Conservation (phyloP, 2,888 invertebrate genomes). For the Folsomia manolachei region DNA sequence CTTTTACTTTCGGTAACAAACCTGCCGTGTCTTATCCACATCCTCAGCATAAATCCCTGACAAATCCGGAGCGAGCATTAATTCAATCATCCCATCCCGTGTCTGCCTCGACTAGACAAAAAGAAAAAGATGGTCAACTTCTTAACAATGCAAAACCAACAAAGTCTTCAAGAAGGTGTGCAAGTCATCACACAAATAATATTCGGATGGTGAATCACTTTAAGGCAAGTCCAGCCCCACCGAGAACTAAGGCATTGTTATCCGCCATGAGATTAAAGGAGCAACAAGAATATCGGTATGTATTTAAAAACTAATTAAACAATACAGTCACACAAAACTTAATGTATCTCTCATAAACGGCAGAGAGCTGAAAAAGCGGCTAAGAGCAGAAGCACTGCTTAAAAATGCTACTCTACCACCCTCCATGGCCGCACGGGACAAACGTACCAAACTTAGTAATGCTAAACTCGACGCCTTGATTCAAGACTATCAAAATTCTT, state of each 20-base stretch:
- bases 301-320: no score
- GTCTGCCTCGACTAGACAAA: not conserved
- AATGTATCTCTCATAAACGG: not conserved
- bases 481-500: conserved; percentile 33
- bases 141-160: conserved; percentile 42
- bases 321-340: not conserved
- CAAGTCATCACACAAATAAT: conserved; percentile 12
- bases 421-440: conserved; percentile 47
- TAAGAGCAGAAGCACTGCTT: conserved; percentile 44
- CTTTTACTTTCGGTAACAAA: conserved; percentile 43
- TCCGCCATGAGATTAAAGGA: conserved; percentile 47
- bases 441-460: conserved; percentile 27
- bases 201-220: conserved; percentile 45
- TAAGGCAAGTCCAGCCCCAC: conserved; percentile 49
- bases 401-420: conserved; percentile 48
- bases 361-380: conserved; percentile 45
- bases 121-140: no score
- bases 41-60: not conserved
- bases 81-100: not conserved
- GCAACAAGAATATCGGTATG: conserved; percentile 49
- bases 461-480: conserved; percentile 40
- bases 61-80: not conserved
- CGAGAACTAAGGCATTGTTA: conserved; percentile 44
- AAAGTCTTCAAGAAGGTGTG: conserved; percentile 25
- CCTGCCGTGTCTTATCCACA: not conserved